Evolutionary conservation across 2,797 vertebrate genomes (phyloP).

Genomic region (Cichlasoma orientale): DNA sequence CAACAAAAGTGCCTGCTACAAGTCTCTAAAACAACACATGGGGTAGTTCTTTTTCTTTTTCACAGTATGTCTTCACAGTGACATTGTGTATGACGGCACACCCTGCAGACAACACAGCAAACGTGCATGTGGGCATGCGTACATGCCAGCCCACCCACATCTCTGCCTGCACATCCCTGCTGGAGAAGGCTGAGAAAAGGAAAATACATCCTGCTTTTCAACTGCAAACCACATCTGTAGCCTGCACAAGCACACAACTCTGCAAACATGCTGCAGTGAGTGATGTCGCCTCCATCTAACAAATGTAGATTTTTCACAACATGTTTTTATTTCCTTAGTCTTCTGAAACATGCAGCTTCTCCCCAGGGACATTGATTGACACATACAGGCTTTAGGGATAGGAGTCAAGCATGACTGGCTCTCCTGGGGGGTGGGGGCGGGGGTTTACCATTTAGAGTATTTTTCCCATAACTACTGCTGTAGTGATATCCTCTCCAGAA

Average conservation of each 20-base stretch:
- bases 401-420: constrained; percentile 73
- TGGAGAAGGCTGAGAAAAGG: constrained; percentile 35
- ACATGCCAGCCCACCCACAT: constrained; percentile 67
- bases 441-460: constrained; percentile 60
- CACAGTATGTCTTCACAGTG: constrained; percentile 54
- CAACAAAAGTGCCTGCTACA: constrained; percentile 53
- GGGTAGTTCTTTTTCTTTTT: constrained; percentile 47
- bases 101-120: constrained; percentile 63
- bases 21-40: constrained; percentile 54
- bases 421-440: constrained; percentile 43
- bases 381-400: constrained; percentile 72
- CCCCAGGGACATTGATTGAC: constrained; percentile 75
- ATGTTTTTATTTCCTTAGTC: constrained; percentile 73
- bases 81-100: constrained; percentile 61
- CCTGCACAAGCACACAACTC: constrained; percentile 47
- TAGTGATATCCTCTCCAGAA: constrained; percentile 52
- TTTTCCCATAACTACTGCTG: constrained; percentile 60
- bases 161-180: constrained; percentile 34
- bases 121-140: constrained; percentile 56
- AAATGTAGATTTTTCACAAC: constrained; percentile 75
- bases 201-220: constrained; percentile 44
- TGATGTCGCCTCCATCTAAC: constrained; percentile 68
- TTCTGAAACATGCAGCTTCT: constrained; percentile 65
- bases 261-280: constrained; percentile 66
- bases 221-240: constrained; percentile 70